These are phyloP conservation scores for Butastur rufipennis DNA, from an alignment of 2,113 vertebrate genomes.

Conservation along the genomic window DNA sequence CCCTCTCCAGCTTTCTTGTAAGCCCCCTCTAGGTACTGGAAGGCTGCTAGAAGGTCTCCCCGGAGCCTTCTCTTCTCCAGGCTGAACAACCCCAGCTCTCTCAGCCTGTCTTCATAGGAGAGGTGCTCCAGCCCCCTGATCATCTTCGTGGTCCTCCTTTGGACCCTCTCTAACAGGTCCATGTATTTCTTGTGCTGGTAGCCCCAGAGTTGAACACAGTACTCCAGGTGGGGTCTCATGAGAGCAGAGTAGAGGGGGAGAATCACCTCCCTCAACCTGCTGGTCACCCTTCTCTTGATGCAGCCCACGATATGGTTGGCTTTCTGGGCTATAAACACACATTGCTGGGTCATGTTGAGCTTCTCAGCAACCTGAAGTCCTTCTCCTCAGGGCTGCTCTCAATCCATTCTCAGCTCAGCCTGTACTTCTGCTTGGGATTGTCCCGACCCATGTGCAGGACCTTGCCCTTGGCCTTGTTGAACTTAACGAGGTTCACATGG, in stretches of 20 bases:
- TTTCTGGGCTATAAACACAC: background rate
- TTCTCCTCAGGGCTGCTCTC: background rate
- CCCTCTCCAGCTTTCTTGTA: no score
- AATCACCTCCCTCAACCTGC: background rate
- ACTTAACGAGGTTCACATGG: background rate
- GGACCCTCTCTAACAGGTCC: background rate
- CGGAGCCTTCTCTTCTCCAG: background rate
- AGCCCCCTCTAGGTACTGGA: no score
- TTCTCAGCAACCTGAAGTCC: background rate
- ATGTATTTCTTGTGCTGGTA: background rate
- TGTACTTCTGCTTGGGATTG: background rate
- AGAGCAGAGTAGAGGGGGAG: background rate
- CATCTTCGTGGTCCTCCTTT: background rate
- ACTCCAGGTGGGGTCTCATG: background rate
- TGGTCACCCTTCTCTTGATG: background rate
- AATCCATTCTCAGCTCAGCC: background rate
- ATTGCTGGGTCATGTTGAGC: background rate
- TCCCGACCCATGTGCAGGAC: background rate
- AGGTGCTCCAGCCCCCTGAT: background rate
- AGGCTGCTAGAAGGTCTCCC: background rate
- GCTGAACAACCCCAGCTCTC: background rate
- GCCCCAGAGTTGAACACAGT: background rate
- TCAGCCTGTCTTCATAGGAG: background rate
- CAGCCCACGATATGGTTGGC: accelerated
- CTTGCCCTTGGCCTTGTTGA: background rate